These are phyloP conservation scores for Exephanes ischioxanthus DNA, from an alignment of 2,888 invertebrate species.

Conservation along the genomic window DNA sequence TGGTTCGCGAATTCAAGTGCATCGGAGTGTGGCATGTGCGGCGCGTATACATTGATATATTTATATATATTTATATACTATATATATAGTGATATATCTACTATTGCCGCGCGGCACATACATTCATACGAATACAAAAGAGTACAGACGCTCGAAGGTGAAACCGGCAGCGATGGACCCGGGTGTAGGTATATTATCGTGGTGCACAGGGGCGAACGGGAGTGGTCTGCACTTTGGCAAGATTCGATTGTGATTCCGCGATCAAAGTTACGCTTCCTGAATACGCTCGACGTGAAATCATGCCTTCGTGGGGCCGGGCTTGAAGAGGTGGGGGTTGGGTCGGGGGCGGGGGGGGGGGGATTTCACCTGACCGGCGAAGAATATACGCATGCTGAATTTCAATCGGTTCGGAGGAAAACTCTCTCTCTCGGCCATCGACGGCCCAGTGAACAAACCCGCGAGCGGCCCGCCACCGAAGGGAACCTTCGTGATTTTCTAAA, in stretches of 20 bases:
- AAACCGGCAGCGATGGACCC: conserved; percentile 34
- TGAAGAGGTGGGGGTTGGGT: too few relatives aligned
- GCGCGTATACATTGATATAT: background rate
- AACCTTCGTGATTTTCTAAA: conserved; percentile 63
- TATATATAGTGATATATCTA: background rate
- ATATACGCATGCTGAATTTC: conserved; percentile 75
- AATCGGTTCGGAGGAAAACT: conserved; percentile 65
- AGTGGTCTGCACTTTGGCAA: conserved; percentile 66
- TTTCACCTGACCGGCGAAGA: conserved; percentile 68
- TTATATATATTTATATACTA: too few relatives aligned
- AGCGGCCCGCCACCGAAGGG: conserved; percentile 14
- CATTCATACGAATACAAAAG: conserved; percentile 16
- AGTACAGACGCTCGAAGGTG: conserved; percentile 10
- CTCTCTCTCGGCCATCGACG: conserved; percentile 26
- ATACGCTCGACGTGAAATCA: conserved; percentile 65
- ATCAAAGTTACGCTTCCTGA: conserved; percentile 68
- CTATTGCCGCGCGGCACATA: background rate
- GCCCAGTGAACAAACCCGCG: conserved; percentile 39
- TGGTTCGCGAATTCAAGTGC: conserved; percentile 7
- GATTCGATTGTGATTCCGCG: conserved; percentile 68
- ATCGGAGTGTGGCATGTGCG: conserved; percentile 6
- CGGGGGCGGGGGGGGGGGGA: background rate
- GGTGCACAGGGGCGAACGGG: conserved; percentile 47
- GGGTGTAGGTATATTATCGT: conserved; percentile 53
- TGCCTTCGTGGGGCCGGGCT: conserved; percentile 60